Conservation (phyloP, 1,140 invertebrate genomes). For the Megalopta genalis region DNA sequence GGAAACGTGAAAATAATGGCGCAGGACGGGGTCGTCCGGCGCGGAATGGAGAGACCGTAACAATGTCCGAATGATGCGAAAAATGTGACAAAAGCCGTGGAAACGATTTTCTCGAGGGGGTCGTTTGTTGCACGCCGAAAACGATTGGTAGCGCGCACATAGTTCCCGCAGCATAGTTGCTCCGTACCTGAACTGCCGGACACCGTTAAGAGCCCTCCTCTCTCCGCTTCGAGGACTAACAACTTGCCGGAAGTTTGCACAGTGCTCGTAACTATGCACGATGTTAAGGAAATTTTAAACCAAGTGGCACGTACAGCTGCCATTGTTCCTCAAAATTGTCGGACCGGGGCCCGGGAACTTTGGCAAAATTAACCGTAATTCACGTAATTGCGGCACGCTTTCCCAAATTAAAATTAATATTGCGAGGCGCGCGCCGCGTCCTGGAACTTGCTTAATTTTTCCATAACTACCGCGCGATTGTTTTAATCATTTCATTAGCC, state of each 20-base stretch:
- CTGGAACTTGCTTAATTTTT: background rate
- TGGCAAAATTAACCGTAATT: slow-evolving; percentile 26
- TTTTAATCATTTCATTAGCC: background rate
- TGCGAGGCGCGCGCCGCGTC: background rate
- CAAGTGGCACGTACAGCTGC: slow-evolving; percentile 29
- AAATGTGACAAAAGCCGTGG: slow-evolving; percentile 39
- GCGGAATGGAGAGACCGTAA: background rate
- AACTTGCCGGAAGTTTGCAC: slow-evolving; percentile 37
- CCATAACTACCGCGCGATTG: too few relatives aligned
- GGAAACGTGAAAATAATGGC: too few relatives aligned
- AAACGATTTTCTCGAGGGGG: slow-evolving; percentile 39
- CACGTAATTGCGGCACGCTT: background rate
- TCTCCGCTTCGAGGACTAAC: slow-evolving; percentile 26
- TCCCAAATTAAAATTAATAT: too few relatives aligned
- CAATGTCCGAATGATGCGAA: background rate
- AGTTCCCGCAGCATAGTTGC: slow-evolving; percentile 51
- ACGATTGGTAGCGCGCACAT: slow-evolving; percentile 53
- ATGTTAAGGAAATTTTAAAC: slow-evolving; percentile 44
- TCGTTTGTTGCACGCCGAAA: slow-evolving; percentile 46
- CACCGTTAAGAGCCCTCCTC: slow-evolving; percentile 35
- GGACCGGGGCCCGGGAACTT: background rate
- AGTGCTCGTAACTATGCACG: slow-evolving; percentile 34
- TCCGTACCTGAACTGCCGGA: slow-evolving; percentile 34
- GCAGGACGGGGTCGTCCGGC: too few relatives aligned
- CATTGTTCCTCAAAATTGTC: slow-evolving; percentile 35